These are phyloP conservation scores for Agelaius phoeniceus DNA, from an alignment of 2,113 vertebrate species.

Conservation along the genomic window DNA sequence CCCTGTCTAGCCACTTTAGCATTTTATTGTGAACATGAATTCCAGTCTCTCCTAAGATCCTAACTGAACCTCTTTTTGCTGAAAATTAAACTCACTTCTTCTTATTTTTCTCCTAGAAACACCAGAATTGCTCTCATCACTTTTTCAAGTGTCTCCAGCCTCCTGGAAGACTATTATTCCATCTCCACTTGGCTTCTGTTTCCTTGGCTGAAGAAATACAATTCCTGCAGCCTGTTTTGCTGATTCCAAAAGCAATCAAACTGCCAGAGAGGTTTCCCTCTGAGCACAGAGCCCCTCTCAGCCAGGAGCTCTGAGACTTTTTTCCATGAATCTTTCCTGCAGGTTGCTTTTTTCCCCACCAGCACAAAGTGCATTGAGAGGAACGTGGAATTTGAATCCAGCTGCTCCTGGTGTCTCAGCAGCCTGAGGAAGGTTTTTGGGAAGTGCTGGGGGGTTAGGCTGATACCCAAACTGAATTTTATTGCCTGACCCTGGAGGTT, in stretches of 20 bases:
- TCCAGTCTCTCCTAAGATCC: neutral
- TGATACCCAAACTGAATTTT: neutral
- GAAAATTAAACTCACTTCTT: neutral
- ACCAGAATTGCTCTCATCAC: neutral
- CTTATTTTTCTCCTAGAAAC: neutral
- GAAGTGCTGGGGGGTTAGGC: neutral
- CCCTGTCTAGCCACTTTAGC: neutral
- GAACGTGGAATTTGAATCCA: neutral
- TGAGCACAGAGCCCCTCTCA: neutral
- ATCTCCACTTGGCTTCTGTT: neutral
- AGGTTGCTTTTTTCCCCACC: neutral
- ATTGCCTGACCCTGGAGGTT: neutral
- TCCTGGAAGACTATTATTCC: neutral
- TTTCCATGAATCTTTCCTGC: neutral
- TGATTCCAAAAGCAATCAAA: constrained; percentile 20
- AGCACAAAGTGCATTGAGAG: neutral
- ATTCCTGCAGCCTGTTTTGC: neutral
- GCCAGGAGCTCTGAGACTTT: neutral
- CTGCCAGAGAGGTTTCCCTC: neutral
- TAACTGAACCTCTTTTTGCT: neutral
- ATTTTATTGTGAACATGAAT: neutral
- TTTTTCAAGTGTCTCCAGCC: neutral
- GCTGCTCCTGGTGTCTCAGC: neutral
- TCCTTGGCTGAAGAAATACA: neutral
- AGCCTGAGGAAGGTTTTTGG: neutral